These are phyloP conservation scores for Samia ricini DNA, from an alignment of 1,140 invertebrate species.

Conservation along the genomic window DNA sequence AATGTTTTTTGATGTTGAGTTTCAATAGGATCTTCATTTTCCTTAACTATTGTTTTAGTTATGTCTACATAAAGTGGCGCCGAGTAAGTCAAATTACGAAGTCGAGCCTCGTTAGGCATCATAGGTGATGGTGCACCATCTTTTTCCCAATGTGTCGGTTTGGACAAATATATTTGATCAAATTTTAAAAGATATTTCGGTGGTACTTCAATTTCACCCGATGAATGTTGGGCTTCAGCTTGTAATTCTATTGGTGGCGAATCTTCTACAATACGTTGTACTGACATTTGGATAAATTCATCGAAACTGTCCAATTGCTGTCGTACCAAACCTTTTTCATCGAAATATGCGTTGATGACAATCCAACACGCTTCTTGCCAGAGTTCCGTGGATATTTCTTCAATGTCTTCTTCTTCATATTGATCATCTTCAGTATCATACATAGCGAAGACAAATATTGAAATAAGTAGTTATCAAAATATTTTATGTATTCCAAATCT, in stretches of 20 bases:
- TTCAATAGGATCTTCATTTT: conserved; percentile 94
- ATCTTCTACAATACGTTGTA: conserved; percentile 99
- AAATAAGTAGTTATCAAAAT: neutral
- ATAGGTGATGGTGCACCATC: conserved; percentile 98
- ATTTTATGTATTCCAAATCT: too few relatives aligned
- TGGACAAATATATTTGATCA: conserved; percentile 99
- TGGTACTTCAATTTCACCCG: conserved; percentile 94
- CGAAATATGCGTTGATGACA: conserved; percentile 99
- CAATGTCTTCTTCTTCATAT: conserved; percentile 87
- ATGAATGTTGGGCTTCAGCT: conserved; percentile 97
- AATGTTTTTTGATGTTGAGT: conserved; percentile 98
- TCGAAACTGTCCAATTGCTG: conserved; percentile 99
- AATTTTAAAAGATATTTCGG: conserved; percentile 96
- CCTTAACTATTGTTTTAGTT: conserved; percentile 95
- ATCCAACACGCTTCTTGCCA: conserved; percentile 99
- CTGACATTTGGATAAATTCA: conserved; percentile 99
- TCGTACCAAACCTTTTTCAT: conserved; percentile 98
- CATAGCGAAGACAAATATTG: conserved; percentile 36
- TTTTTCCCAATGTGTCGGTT: conserved; percentile 99
- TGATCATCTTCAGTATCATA: conserved; percentile 79
- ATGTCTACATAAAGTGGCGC: conserved; percentile 99
- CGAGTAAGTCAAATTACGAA: conserved; percentile 94
- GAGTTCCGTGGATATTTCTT: conserved; percentile 95
- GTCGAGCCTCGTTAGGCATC: conserved; percentile 99
- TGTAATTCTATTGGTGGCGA: conserved; percentile 98